Percentiles rank a stretch among this genome's conserved stretches.
phyloP scores from a whole-genome alignment of 2,888 invertebrate species.

The Seira ritae region DNA sequence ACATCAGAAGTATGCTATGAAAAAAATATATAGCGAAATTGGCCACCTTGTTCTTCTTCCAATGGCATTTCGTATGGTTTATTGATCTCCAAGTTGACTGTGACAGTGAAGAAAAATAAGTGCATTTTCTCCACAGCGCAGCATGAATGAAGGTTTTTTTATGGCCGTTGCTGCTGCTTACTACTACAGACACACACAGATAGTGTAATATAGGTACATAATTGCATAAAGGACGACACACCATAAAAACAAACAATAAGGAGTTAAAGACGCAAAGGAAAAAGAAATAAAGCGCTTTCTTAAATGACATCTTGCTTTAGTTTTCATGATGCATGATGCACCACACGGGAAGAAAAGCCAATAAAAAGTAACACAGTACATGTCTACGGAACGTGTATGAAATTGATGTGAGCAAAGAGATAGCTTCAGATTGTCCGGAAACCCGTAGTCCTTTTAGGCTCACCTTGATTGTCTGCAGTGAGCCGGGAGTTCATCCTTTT shows the following conservation, averaged over 20 bases:
- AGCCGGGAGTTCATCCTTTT: background rate
- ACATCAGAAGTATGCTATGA: no score
- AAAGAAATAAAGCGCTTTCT: background rate
- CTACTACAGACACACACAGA: background rate
- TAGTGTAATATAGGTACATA: background rate
- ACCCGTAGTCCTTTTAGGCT: background rate
- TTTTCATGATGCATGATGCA: slow-evolving; percentile 1
- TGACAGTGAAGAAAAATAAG: slow-evolving; percentile 34
- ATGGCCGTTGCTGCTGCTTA: background rate
- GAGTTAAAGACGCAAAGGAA: background rate
- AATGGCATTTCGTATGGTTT: slow-evolving; percentile 36
- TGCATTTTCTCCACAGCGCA: no score
- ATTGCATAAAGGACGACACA: no score
- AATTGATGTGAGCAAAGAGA: background rate
- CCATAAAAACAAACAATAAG: background rate
- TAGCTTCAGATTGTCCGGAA: background rate
- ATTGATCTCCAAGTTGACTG: slow-evolving; percentile 56
- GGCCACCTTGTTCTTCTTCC: background rate
- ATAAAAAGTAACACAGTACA: background rate
- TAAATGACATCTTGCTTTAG: background rate
- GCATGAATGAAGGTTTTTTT: background rate
- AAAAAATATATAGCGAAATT: background rate
- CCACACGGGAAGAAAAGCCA: background rate
- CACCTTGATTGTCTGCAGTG: background rate
- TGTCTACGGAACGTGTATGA: background rate